Evolutionary conservation across 2,113 vertebrate species (phyloP), one percentile per base, ranked within the genome.

Genomic region (Lota lota): DNA sequence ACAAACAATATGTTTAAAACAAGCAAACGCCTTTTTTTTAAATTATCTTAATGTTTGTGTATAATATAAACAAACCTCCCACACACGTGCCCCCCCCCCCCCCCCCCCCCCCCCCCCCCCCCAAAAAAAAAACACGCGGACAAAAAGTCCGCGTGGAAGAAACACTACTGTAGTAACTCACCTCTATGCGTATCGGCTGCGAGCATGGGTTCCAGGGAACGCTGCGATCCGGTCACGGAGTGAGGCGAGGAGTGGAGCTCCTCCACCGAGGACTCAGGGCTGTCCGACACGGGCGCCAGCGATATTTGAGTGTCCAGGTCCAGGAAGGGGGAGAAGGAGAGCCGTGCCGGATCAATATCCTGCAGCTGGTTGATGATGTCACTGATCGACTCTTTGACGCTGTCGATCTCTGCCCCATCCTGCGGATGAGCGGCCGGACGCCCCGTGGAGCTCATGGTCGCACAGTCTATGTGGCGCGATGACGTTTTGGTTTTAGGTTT

Each of bases 271-370:
- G 92, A 93, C 73, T 93, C 92, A 0, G 91, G 91, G 47, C 92
- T 93, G 84, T 93, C 91, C 14, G 92, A 93, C 78, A 93, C 85
- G 0, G 91, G 90, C 0, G 92, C 92, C 87, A 93, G 63, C 40
- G 90, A 89, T 77, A 93, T 93, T 84, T 92, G 92, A 21, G 92
- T 93, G 84, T 93, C 92, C 79, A 93, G 83, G 80, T 93, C 92
- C 62, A 93, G 80, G 80, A 93, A 93, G 0, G 92, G 92, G 16
- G 92, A 92, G 82, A 93, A 92, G 74, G 92, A 93, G 20, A 93
- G 89, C 24, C 92, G 74, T 61, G 89, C 85, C 0, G 92, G 91
- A 73, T 93, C 91, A 1, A 93, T 92, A 78, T 92, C 92, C 76
- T 89, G 91, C 47, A 93, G 90, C 85, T 93, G 92, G 77, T 91